Evolutionary conservation across 2,113 vertebrate genomes (phyloP).

Genomic region (Plecturocebus donacophilus): DNA sequence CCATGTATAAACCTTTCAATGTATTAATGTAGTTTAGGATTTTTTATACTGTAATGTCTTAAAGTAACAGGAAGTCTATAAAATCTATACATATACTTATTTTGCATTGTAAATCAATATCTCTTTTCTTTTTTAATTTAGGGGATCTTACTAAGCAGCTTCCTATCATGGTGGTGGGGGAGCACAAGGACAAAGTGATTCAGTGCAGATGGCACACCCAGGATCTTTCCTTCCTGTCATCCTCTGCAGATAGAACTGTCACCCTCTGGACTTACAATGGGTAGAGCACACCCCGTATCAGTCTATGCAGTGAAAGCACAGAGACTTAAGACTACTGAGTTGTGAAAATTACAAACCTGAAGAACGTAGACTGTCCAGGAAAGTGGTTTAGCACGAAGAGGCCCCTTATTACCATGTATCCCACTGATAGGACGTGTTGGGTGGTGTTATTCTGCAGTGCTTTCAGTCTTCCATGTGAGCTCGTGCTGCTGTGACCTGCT

Average conservation of each 20-base stretch:
- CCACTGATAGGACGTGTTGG: slow-evolving; percentile 82
- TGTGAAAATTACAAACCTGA: slow-evolving; percentile 66
- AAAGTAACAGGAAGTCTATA: neutral
- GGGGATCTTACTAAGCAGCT: slow-evolving; percentile 97
- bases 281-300: slow-evolving; percentile 75
- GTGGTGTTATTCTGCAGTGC: slow-evolving; percentile 84
- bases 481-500: slow-evolving; percentile 86
- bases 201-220: slow-evolving; percentile 97
- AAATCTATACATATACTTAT: neutral
- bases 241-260: slow-evolving; percentile 97
- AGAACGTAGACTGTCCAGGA: slow-evolving; percentile 76
- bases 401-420: slow-evolving; percentile 72
- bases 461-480: slow-evolving; percentile 85
- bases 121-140: slow-evolving; percentile 76
- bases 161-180: slow-evolving; percentile 93
- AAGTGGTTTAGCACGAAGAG: slow-evolving; percentile 64
- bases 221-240: slow-evolving; percentile 95
- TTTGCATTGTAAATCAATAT: neutral
- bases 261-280: slow-evolving; percentile 93
- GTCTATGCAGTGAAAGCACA: slow-evolving; percentile 81
- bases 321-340: slow-evolving; percentile 78
- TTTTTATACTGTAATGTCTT: neutral
- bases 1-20: neutral
- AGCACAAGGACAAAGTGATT: slow-evolving; percentile 98
- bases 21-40: neutral